phyloP scores from a whole-genome alignment of 30 jellyfish, hydroid and myxozoan genomes.

The Turritopsis rubra region DNA sequence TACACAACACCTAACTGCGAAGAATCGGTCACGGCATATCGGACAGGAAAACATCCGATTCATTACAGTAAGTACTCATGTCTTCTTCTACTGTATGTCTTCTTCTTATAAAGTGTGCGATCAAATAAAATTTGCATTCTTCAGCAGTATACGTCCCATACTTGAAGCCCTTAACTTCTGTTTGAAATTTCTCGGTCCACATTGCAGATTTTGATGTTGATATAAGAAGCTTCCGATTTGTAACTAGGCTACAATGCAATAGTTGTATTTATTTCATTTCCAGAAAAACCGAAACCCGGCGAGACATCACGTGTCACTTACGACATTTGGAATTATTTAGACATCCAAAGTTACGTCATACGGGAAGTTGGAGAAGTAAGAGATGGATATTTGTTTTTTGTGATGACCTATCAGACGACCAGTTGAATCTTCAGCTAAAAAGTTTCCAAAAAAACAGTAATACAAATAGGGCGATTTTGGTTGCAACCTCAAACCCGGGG shows the following conservation, averaged over 20 bases:
- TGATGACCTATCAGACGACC: neutral
- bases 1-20: slow-evolving; percentile 92
- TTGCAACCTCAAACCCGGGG: too few relatives aligned
- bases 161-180: too few relatives aligned
- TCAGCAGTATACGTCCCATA: too few relatives aligned
- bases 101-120: too few relatives aligned
- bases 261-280: neutral
- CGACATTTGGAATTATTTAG: slow-evolving; percentile 94
- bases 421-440: too few relatives aligned
- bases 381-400: neutral
- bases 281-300: slow-evolving; percentile 31
- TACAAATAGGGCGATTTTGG: too few relatives aligned
- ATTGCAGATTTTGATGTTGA: neutral
- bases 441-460: too few relatives aligned
- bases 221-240: neutral
- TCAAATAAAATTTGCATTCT: too few relatives aligned
- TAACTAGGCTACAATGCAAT: neutral
- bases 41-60: slow-evolving; percentile 84
- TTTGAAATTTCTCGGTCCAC: neutral
- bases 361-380: slow-evolving; percentile 93
- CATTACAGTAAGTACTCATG: slow-evolving; percentile 57
- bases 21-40: slow-evolving; percentile 74
- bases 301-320: slow-evolving; percentile 47
- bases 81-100: neutral
- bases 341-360: slow-evolving; percentile 81